Percentiles rank a stretch among this genome's conserved stretches.
Conservation (phyloP, 2,797 vertebrate species). For the Trachops cirrhosus region DNA sequence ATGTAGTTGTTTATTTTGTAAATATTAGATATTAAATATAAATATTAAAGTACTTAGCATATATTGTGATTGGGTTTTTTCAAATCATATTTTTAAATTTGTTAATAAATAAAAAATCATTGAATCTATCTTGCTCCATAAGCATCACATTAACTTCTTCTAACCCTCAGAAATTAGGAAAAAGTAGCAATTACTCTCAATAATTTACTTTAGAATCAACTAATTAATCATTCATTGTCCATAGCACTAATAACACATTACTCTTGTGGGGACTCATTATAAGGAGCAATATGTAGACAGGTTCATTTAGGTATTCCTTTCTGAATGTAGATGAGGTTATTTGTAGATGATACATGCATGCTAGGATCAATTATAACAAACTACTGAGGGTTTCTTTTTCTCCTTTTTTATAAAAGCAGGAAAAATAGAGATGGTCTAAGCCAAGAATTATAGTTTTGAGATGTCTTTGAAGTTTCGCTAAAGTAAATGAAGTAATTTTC, state of each 20-base stretch:
- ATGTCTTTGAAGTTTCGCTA: neutral
- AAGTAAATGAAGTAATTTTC: neutral
- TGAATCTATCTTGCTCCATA: slow-evolving; percentile 65
- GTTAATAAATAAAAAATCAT: slow-evolving; percentile 71
- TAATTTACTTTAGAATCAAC: slow-evolving; percentile 81
- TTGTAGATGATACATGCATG: slow-evolving; percentile 78
- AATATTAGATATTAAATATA: neutral
- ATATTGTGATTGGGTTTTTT: neutral
- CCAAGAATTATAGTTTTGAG: slow-evolving; percentile 36
- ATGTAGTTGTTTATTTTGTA: slow-evolving; percentile 3
- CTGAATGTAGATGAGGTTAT: slow-evolving; percentile 84
- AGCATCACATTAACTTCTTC: slow-evolving; percentile 75
- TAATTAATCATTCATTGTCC: slow-evolving; percentile 85
- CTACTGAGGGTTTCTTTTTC: slow-evolving; percentile 33
- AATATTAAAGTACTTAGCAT: neutral
- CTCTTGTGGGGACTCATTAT: slow-evolving; percentile 80
- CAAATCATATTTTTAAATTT: slow-evolving; percentile 24
- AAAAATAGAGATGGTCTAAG: slow-evolving; percentile 61
- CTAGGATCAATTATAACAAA: slow-evolving; percentile 79
- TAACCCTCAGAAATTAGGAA: slow-evolving; percentile 82
- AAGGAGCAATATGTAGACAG: slow-evolving; percentile 75
- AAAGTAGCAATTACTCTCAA: slow-evolving; percentile 81
- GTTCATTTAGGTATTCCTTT: slow-evolving; percentile 77
- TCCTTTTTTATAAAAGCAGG: slow-evolving; percentile 51
- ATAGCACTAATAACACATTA: slow-evolving; percentile 83